These are phyloP conservation scores for Lathamus discolor DNA, from an alignment of 2,113 vertebrate genomes.

Conservation along the genomic window DNA sequence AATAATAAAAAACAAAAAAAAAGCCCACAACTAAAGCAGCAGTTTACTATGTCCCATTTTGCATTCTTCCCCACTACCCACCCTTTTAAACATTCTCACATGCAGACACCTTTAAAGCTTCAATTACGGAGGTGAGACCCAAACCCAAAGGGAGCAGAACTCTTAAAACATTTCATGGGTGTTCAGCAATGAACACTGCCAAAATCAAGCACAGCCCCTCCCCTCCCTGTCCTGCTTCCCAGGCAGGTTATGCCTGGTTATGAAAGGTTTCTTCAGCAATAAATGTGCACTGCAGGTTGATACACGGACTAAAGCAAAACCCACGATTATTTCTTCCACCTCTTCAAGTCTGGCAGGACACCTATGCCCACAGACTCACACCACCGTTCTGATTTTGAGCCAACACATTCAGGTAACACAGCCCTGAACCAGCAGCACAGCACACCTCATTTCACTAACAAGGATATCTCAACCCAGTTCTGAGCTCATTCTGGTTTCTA, in stretches of 20 bases:
- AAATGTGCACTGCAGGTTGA: background rate
- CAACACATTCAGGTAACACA: background rate
- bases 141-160: background rate
- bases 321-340: rapidly evolving
- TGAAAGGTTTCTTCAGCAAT: background rate
- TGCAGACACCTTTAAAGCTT: background rate
- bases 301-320: background rate
- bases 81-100: background rate
- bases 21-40: no score
- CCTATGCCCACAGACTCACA: rapidly evolving
- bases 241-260: background rate
- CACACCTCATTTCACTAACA: background rate
- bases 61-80: background rate
- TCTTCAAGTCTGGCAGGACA: background rate
- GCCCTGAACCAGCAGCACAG: background rate
- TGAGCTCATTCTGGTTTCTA: background rate
- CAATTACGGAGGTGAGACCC: background rate
- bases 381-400: background rate
- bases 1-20: no score
- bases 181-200: background rate
- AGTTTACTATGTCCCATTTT: background rate
- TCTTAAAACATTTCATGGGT: background rate
- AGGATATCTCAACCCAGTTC: background rate
- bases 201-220: background rate
- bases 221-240: background rate